A percentile compares a stretch with the other conserved stretches of the same genome.
Evolutionary conservation across 2,113 vertebrate genomes (phyloP).

Genomic region (Monopterus albus): DNA sequence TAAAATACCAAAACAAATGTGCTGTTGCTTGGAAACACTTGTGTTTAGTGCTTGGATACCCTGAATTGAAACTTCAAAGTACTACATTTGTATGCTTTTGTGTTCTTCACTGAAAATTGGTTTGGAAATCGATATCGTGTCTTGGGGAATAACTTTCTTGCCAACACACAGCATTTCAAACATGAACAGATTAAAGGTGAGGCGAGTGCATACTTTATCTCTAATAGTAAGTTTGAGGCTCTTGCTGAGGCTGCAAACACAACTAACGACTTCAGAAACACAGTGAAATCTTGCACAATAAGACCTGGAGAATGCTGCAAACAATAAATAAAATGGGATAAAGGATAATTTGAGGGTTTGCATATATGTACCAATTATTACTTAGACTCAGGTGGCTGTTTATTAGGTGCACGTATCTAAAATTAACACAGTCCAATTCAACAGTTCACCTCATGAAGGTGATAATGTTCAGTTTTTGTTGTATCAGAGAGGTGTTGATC

Average conservation of each 20-base stretch:
- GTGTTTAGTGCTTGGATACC: slow-evolving; percentile 32
- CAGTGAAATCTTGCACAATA: slow-evolving; percentile 51
- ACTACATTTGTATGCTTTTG: slow-evolving; percentile 30
- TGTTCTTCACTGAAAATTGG: slow-evolving; percentile 14
- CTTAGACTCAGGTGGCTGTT: background rate
- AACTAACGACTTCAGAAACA: slow-evolving; percentile 32
- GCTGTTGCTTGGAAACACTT: slow-evolving; percentile 57
- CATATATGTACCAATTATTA: slow-evolving; percentile 35
- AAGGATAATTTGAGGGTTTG: slow-evolving; percentile 16
- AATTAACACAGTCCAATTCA: too few species aligned
- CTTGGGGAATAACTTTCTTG: slow-evolving; percentile 18
- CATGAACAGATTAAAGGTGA: slow-evolving; percentile 37
- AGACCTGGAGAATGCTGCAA: slow-evolving; percentile 17
- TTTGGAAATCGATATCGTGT: slow-evolving; percentile 17
- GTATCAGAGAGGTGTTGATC: too few species aligned
- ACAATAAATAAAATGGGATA: slow-evolving; percentile 30
- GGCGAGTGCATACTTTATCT: slow-evolving; percentile 19
- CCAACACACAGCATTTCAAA: slow-evolving; percentile 40
- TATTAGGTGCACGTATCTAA: too few species aligned
- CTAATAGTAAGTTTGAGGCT: slow-evolving; percentile 42
- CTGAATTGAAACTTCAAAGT: slow-evolving; percentile 11
- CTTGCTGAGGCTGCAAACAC: slow-evolving; percentile 17
- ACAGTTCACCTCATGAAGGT: too few species aligned
- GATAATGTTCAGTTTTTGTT: too few species aligned
- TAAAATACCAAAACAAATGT: slow-evolving; percentile 35